Evolutionary conservation across 2,888 invertebrate genomes (phyloP).

Genomic region (Lepeophtheirus nordmannii): DNA sequence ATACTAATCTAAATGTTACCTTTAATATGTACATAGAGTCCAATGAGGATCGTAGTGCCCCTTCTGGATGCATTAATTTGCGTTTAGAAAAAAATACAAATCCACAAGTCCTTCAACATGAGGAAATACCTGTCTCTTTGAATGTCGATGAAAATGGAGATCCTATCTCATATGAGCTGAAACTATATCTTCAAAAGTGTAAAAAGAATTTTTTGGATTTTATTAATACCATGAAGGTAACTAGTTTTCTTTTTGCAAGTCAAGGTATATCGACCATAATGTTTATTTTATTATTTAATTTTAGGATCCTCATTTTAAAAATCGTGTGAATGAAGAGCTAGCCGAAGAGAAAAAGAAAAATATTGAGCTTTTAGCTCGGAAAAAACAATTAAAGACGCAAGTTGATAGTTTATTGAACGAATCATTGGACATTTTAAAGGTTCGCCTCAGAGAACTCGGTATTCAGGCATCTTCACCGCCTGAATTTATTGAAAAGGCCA

Average conservation of each 20-base stretch:
- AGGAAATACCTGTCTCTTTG: conserved; percentile 64
- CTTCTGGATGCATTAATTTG: conserved; percentile 75
- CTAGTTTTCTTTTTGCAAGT: conserved; percentile 49
- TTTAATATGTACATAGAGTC: neutral
- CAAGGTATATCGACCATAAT: neutral
- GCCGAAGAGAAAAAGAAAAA: conserved; percentile 67
- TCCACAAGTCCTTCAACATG: conserved; percentile 43
- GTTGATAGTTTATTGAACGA: conserved; percentile 80
- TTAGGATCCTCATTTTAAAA: conserved; percentile 31
- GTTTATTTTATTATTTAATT: neutral
- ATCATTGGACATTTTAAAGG: conserved; percentile 70
- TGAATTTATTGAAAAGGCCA: conserved; percentile 35
- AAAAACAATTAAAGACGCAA: conserved; percentile 80
- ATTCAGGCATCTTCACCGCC: conserved; percentile 41
- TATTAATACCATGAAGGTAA: conserved; percentile 60
- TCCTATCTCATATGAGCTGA: conserved; percentile 44
- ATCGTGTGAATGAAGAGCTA: conserved; percentile 55
- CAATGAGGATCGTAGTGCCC: conserved; percentile 11
- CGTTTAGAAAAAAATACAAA: conserved; percentile 50
- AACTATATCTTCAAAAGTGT: conserved; percentile 69
- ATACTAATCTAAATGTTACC: neutral
- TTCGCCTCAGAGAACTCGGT: conserved; percentile 76
- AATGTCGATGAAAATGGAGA: conserved; percentile 47
- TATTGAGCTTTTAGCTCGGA: conserved; percentile 60
- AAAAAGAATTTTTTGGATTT: conserved; percentile 69